Evolutionary conservation across 2,888 invertebrate genomes (phyloP), one percentile per base, ranked within the genome.

Genomic region (Phyto melanocephala): DNA sequence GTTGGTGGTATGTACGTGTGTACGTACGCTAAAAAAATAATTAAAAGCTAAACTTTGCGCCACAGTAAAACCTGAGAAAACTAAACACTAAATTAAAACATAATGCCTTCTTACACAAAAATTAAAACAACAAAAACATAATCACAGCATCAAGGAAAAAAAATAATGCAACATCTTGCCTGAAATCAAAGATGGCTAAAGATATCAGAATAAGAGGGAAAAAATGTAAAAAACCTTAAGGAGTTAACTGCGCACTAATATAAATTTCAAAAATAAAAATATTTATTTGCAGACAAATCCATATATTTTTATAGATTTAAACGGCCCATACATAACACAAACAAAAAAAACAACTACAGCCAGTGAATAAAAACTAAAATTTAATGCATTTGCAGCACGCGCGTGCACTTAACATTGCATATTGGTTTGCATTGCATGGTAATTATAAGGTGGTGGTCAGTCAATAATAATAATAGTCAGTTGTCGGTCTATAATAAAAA

Each of bases 81-180:
- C 33, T 58, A 74, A 79, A 68, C 76, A 84, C 81, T 84, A 80
- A 85, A 85, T 85, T 84, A 83, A 85, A 83, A 85, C 65, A 71
- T 85, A 82, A 84, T 70, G 82, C 74, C 24, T 33, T 10, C 17
- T 45, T 35, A 11, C 3, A 28, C 28, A 6, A 54, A 58, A 15
- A 52, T 24, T 40, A 24, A 28, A 40, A 68, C 40, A 67, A 40
- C 40, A 67, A 22, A 13, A 71, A 10, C 8, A 17, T 4, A 6
- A 28, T 5, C 6, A 0, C 42, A 72, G 45, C 40, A n/a, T 42
- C 11, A 24, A 60, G 35, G 17, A 45, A 11, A 65, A 65, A 56
- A 17, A 65, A 6, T 10, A 70, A 0, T 15, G 6, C 50, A 76
- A 50, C 76, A 33, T 8, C 45, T 62, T 52, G 37, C 52, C 2